These are phyloP conservation scores for Acleris holmiana DNA, from an alignment of 2,888 invertebrate species.

Conservation along the genomic window DNA sequence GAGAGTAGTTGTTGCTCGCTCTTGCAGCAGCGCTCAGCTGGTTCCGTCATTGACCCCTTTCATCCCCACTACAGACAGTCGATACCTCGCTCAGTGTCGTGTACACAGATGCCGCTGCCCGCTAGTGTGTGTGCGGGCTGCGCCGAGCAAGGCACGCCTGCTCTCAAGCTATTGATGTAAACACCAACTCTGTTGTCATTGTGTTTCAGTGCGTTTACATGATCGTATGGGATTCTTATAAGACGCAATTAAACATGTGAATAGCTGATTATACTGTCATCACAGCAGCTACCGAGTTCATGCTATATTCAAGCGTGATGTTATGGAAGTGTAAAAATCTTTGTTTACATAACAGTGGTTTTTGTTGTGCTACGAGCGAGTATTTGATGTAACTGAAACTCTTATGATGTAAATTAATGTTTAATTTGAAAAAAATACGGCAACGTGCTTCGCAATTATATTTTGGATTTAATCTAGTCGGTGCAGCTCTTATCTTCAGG, in stretches of 20 bases:
- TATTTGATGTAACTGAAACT: conserved; percentile 13
- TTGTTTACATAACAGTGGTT: conserved; percentile 42
- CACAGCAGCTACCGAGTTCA: conserved; percentile 29
- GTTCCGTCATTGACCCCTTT: conserved; percentile 72
- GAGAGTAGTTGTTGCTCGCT: conserved; percentile 47
- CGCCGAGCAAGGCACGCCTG: conserved; percentile 34
- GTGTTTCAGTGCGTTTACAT: conserved; percentile 75
- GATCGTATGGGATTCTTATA: conserved; percentile 61
- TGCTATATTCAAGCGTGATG: conserved; percentile 16
- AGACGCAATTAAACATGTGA: conserved; percentile 66
- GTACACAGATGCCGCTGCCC: conserved; percentile 37
- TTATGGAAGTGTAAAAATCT: conserved; percentile 34
- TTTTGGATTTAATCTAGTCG: conserved; percentile 24
- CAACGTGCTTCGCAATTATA: conserved; percentile 15
- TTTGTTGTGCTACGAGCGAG: conserved; percentile 22
- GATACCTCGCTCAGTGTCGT: conserved; percentile 59
- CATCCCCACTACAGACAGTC: conserved; percentile 64
- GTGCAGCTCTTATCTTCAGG: conserved; percentile 15
- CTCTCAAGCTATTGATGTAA: conserved; percentile 77
- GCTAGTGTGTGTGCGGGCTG: conserved; percentile 62
- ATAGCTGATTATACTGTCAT: conserved; percentile 65
- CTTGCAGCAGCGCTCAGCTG: conserved; percentile 46
- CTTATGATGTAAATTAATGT: conserved; percentile 18
- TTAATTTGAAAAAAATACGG: conserved; percentile 10
- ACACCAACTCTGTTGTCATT: conserved; percentile 71